These are phyloP conservation scores for Lepidocolaptes lacrymiger DNA, from an alignment of 2,797 vertebrate genomes.

Conservation along the genomic window DNA sequence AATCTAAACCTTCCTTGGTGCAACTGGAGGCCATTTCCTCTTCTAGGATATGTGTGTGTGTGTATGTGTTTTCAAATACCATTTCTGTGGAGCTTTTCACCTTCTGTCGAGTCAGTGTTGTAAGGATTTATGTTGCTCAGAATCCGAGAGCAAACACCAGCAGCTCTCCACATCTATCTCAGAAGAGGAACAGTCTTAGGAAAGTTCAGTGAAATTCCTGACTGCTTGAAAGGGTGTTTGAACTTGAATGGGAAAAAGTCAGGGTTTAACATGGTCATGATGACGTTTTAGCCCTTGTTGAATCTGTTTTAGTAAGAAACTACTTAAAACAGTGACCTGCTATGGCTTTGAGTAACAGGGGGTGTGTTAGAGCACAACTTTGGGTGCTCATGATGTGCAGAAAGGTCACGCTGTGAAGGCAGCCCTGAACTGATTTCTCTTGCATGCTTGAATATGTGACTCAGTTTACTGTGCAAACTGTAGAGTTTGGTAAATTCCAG, in stretches of 20 bases:
- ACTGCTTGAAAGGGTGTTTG: not conserved
- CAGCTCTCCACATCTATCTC: not conserved
- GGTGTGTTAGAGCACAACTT: not conserved
- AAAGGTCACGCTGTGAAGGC: not conserved
- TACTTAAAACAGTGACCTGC: not conserved
- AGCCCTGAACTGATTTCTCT: not conserved
- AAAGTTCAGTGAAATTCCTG: not conserved
- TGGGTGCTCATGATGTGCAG: not conserved
- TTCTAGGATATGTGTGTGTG: not conserved
- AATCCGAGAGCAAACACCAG: not conserved
- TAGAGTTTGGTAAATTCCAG: not conserved
- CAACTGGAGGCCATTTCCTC: not conserved
- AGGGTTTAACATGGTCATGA: not conserved
- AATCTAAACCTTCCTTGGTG: not conserved
- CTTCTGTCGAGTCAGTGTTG: not conserved
- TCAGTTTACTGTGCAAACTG: not conserved
- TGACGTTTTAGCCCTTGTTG: not conserved
- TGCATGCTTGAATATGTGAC: not conserved
- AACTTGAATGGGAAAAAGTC: not conserved
- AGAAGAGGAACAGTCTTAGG: not conserved
- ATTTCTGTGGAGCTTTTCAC: not conserved
- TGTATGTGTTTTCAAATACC: accelerated
- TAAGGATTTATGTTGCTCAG: not conserved
- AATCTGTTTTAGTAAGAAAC: not conserved
- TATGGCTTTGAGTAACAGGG: not conserved